phyloP scores from a whole-genome alignment of 37 sponge, comb jelly and placozoan genomes.

The Bolinopsis microptera region DNA sequence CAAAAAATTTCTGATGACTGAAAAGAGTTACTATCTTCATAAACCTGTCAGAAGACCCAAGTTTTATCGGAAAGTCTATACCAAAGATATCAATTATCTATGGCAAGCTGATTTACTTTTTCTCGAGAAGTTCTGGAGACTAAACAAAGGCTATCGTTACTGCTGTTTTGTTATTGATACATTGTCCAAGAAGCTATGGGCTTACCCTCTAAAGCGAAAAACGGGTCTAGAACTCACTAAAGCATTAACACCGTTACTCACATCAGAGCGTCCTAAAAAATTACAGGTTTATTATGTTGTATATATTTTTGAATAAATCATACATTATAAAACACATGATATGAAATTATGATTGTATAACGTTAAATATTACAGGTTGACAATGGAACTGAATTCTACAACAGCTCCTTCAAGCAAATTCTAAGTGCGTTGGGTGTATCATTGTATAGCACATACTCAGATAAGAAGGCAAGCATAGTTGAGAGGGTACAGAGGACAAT shows the following conservation, averaged over 20 bases:
- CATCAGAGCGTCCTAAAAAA: slow-evolving; percentile 10
- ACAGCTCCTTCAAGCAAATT: not conserved
- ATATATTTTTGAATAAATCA: too few species aligned
- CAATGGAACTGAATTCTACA: slow-evolving; percentile 24
- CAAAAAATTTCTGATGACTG: slow-evolving; percentile 6
- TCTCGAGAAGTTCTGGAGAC: slow-evolving; percentile 26
- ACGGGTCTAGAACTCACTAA: slow-evolving; percentile 11
- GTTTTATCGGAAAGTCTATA: slow-evolving; percentile 22
- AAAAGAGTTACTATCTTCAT: slow-evolving; percentile 39
- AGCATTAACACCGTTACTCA: slow-evolving; percentile 1
- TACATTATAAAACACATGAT: not conserved
- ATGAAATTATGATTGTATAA: too few species aligned
- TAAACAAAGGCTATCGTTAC: slow-evolving; percentile 14
- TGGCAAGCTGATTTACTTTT: slow-evolving; percentile 45
- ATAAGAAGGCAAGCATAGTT: not conserved
- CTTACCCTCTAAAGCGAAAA: not conserved
- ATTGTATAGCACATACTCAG: slow-evolving; percentile 13
- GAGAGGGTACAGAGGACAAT: slow-evolving; percentile 36
- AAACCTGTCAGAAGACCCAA: slow-evolving; percentile 8
- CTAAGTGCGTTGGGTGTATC: not conserved
- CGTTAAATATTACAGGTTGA: slow-evolving; percentile 43
- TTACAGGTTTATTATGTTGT: slow-evolving; percentile 7
- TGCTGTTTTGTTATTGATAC: slow-evolving; percentile 46
- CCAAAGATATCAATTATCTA: slow-evolving; percentile 1
- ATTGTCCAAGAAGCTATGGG: slow-evolving; percentile 35